Percentiles rank a stretch among this genome's conserved stretches.
phyloP scores from a whole-genome alignment of 2,888 invertebrate genomes.

The Tuta absoluta region DNA sequence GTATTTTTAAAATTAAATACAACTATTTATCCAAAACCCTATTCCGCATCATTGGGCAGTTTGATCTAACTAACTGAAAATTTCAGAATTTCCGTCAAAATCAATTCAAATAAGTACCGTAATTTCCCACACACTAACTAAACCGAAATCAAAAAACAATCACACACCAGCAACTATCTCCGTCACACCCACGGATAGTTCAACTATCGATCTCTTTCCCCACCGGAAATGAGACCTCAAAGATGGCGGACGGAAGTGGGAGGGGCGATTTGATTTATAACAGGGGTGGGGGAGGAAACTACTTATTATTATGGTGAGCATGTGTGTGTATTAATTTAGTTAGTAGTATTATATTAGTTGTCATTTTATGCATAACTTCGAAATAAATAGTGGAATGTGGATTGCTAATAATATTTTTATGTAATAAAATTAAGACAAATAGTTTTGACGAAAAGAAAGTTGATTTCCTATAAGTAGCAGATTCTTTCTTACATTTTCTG shows the following conservation, averaged over 20 bases:
- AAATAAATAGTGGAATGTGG: slow-evolving; percentile 2
- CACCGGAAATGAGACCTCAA: slow-evolving; percentile 77
- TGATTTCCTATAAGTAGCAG: too few species aligned
- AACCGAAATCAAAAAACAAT: slow-evolving; percentile 42
- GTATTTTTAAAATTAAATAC: too few species aligned
- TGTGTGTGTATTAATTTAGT: slow-evolving; percentile 40
- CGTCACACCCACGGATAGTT: slow-evolving; percentile 42
- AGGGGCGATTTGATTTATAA: slow-evolving; percentile 77
- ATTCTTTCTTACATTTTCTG: too few species aligned
- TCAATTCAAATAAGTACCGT: background rate
- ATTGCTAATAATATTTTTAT: background rate
- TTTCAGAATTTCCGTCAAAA: too few species aligned
- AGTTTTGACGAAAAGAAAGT: too few species aligned
- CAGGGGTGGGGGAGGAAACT: slow-evolving; percentile 38
- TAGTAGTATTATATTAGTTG: slow-evolving; percentile 34
- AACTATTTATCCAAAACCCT: too few species aligned
- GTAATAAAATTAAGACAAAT: too few species aligned
- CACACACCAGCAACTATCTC: slow-evolving; percentile 41
- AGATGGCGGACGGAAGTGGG: slow-evolving; percentile 78
- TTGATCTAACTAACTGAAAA: too few species aligned
- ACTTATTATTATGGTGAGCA: slow-evolving; percentile 31
- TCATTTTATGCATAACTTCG: background rate
- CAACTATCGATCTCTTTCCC: slow-evolving; percentile 47
- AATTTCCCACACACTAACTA: background rate
- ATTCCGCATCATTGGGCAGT: too few species aligned